Conservation (phyloP, 2,888 invertebrate species). For the Drosophila pegasa region DNA sequence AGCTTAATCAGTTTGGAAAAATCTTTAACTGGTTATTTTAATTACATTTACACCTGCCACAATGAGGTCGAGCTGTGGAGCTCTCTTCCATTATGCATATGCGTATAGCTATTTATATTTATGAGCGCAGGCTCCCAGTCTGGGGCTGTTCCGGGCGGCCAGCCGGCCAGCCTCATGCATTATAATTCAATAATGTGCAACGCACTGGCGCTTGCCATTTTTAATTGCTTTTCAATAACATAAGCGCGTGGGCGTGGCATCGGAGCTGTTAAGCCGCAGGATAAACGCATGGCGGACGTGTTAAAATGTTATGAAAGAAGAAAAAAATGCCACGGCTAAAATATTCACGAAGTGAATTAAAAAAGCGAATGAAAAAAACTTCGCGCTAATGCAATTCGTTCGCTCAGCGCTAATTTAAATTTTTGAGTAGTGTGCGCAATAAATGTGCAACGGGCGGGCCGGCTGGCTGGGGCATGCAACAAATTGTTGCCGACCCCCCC, state of each 20-base stretch:
- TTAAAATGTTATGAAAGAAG: conserved; percentile 52
- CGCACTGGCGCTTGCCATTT: conserved; percentile 70
- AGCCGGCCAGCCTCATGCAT: conserved; percentile 35
- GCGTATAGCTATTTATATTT: conserved; percentile 71
- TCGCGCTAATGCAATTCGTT: conserved; percentile 70
- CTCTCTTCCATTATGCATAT: conserved; percentile 34
- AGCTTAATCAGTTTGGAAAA: conserved; percentile 15
- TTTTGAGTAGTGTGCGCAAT: conserved; percentile 66
- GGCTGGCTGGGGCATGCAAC: conserved; percentile 58
- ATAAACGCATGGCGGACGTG: conserved; percentile 62
- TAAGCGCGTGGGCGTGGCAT: conserved; percentile 16
- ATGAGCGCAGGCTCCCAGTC: conserved; percentile 48
- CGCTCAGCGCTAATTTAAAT: conserved; percentile 72
- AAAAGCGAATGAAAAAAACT: conserved; percentile 34
- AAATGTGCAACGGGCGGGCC: conserved; percentile 51
- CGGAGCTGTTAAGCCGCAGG: conserved; percentile 63
- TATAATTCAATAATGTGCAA: conserved; percentile 75
- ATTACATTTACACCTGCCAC: conserved; percentile 33
- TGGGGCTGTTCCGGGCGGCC: neutral
- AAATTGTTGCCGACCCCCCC: conserved; percentile 70
- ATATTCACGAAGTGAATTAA: conserved; percentile 71
- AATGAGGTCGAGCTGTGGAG: conserved; percentile 8
- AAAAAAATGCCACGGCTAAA: conserved; percentile 39
- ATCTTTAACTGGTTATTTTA: conserved; percentile 11
- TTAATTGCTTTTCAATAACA: conserved; percentile 84